phyloP scores from a whole-genome alignment of 2,888 invertebrate species.

The Allacma fusca region DNA sequence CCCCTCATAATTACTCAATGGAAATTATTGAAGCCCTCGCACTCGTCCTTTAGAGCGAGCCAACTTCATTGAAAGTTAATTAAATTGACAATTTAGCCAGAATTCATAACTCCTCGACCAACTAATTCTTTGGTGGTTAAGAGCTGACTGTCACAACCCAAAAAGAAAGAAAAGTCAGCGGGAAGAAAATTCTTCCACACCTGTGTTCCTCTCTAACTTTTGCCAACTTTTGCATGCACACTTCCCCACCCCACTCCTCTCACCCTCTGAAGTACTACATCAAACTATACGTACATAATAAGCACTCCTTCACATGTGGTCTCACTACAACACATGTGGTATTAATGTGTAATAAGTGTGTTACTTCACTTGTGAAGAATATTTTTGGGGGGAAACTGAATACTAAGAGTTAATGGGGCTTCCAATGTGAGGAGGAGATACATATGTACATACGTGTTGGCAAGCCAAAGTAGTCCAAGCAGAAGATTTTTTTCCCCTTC shows the following conservation, averaged over 20 bases:
- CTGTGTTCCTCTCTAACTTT: conserved; percentile 18
- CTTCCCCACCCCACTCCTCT: neutral
- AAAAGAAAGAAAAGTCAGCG: conserved; percentile 14
- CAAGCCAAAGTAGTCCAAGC: too few relatives aligned
- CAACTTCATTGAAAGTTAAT: conserved; percentile 24
- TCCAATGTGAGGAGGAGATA: too few relatives aligned
- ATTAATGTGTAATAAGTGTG: too few relatives aligned
- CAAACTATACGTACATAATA: too few relatives aligned
- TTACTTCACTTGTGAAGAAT: too few relatives aligned
- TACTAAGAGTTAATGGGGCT: too few relatives aligned
- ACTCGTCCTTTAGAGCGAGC: neutral
- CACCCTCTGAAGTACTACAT: too few relatives aligned
- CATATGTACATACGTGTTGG: too few relatives aligned
- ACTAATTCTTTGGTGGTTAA: conserved; percentile 38
- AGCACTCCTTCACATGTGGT: too few relatives aligned
- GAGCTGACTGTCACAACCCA: conserved; percentile 29
- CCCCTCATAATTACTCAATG: conserved; percentile 33
- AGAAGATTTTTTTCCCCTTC: too few relatives aligned
- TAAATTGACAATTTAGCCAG: conserved; percentile 29
- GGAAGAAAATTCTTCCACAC: conserved; percentile 25
- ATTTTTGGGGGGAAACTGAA: too few relatives aligned
- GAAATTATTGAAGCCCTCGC: neutral
- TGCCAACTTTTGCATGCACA: neutral
- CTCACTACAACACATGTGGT: too few relatives aligned
- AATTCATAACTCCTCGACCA: conserved; percentile 36